Evolutionary conservation across 2,797 vertebrate genomes (phyloP), one percentile per base, ranked within the genome.

Genomic region (Coregonus ussuriensis): DNA sequence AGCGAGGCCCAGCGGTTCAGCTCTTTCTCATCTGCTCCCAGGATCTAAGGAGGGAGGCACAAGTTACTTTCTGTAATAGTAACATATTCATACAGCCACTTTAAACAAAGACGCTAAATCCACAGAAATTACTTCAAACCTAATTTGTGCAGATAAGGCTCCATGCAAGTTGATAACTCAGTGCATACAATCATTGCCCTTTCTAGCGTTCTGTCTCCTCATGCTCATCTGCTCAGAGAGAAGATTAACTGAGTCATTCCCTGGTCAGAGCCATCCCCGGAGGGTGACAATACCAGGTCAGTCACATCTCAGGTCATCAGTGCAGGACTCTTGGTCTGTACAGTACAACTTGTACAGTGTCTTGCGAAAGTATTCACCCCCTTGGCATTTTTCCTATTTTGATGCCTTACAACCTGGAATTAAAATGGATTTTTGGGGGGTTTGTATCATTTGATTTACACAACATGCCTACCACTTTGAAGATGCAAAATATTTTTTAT

Each of bases 1-100:
- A 98, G 90, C 5, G 97, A 96, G 77, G 95, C 95, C 97, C 97
- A 98, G 2, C 89, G 91, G 88, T 98, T 98, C 82, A 98, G 91
- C 59, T 97, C 97, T 78, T 94, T 95, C 83, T 98, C 97, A 0
- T 96, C 91, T 0, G 96, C 95, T 0, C 65, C 83, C 29, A 98
- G 83, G 83, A 98, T 93, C 97, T 98, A 81, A 4, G 0, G 0
- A 52, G 59, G 75, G 21, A 82, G 37, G 75, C 16, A 67, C n/a
- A 62, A 63, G 9, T 21, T 25, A 11, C n/a, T 21, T 63, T 63
- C 25, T 3, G 9, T 25, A 63, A 9, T 21, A 16, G 54, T 56
- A 18, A 56, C 54, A 56, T 16, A n/a, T 54, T 54, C 53, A 54
- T 59, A 59, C 9, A 63, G n/a, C 59, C 59, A 63, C 59, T 47